phyloP scores from a whole-genome alignment of 2,797 vertebrate species.

The Lacerta viridis region DNA sequence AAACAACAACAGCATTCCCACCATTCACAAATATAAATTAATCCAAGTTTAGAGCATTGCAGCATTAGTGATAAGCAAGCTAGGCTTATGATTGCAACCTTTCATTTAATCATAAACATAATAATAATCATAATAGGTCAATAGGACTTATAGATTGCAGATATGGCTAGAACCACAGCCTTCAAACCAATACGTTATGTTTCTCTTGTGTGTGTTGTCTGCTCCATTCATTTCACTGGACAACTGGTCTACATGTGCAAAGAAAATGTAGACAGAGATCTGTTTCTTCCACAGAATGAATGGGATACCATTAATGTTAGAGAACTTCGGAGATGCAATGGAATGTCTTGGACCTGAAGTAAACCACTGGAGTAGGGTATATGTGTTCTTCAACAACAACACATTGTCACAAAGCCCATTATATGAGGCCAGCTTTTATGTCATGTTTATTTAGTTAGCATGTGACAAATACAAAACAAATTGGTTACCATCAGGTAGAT shows the following conservation, averaged over 20 bases:
- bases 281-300: neutral
- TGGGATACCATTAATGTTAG: neutral
- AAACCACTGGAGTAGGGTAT: neutral
- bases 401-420: neutral
- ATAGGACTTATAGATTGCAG: neutral
- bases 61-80: neutral
- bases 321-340: neutral
- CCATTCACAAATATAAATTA: neutral
- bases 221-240: neutral
- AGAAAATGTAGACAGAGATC: neutral
- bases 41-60: neutral
- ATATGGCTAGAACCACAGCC: neutral
- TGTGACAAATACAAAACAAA: neutral
- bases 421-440: neutral
- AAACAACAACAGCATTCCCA: conserved; percentile 11
- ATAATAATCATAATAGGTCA: neutral
- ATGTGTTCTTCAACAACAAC: neutral
- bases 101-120: neutral
- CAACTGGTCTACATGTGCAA: neutral
- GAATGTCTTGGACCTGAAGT: neutral
- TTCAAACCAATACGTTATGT: neutral
- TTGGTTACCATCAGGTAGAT: neutral
- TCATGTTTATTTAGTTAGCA: neutral
- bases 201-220: neutral
- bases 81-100: neutral